Evolutionary conservation across 2,888 invertebrate species (phyloP), one percentile per base, ranked within the genome.

Genomic region (Cerceris ruficornis): DNA sequence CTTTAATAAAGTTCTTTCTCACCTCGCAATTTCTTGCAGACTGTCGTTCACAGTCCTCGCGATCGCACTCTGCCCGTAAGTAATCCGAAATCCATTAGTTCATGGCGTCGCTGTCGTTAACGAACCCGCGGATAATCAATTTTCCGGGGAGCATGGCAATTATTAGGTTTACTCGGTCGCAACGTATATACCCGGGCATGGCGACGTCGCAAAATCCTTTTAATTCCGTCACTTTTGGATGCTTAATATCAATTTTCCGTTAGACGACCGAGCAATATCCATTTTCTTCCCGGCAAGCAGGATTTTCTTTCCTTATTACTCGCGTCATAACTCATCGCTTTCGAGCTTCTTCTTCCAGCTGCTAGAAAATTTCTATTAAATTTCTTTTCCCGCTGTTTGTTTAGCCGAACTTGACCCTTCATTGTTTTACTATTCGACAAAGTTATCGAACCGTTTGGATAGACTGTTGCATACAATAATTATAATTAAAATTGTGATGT

Each of bases 11-110:
- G 68, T 75, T 69, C 54, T 13, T 11, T 61, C 42, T 52, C 41
- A 41, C 9, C 39, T 49, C 14, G 13, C 57, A 60, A 54, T 75
- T 72, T 42, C 70, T 77, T 59, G 70, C 57, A n/a, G 15, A 61
- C 42, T 65, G n/a, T 39, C 60, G 61, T 67, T 42, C 54, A 62
- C 66, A 65, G 65, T 69, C 17, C 55, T 60, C 74, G 43, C 57
- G 69, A 80, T 83, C 72, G 59, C 60, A 54, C 28, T 67, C 66
- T n/a, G 39, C 28, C 39, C 71, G 46, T 66, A 59, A 70, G 43
- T 86, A 87, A 89, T 88, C 86, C 82, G 69, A 87, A 87, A 87
- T 88, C 86, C 87, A 87, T 88, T 88, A 88, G 85, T 82, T 81
- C 76, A 59, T 80, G 72, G 77, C 73, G 80, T 67, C 78, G 70